phyloP scores from a whole-genome alignment of 2,113 vertebrate species.

The Stigmatopora argus region DNA sequence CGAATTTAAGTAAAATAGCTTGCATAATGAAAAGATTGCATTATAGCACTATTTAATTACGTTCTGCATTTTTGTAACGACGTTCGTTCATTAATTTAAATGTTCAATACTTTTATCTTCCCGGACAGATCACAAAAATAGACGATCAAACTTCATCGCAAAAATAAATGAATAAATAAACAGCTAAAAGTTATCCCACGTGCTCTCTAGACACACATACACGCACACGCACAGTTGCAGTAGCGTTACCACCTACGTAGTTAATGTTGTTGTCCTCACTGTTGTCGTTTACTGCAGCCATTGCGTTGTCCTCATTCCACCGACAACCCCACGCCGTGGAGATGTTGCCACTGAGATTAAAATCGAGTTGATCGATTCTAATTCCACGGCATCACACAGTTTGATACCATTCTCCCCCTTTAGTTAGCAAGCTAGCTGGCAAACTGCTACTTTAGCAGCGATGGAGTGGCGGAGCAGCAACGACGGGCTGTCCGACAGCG shows the following conservation, averaged over 20 bases:
- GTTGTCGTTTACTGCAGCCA: constrained; percentile 4
- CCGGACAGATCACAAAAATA: background rate
- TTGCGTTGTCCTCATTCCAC: background rate
- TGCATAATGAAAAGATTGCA: no score
- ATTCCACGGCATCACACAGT: background rate
- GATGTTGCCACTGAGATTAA: background rate
- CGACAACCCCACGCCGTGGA: no score
- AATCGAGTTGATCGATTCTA: background rate
- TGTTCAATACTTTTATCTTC: background rate
- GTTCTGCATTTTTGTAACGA: no score
- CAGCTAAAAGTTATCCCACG: constrained; percentile 17
- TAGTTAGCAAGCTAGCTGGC: constrained; percentile 28
- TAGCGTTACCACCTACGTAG: background rate
- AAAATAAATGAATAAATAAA: background rate
- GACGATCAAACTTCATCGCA: background rate
- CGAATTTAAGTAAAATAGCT: no score
- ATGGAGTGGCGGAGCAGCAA: constrained; percentile 68
- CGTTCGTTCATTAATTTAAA: no score
- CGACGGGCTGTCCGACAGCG: constrained; percentile 10
- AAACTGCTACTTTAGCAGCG: constrained; percentile 23
- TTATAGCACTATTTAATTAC: no score
- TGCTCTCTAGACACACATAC: constrained; percentile 13
- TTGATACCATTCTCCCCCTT: background rate
- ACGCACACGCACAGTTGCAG: constrained; percentile 5
- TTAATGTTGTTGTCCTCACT: constrained; percentile 9